Conservation (phyloP, 2,797 vertebrate species). For the Bryconaethiops microstoma region DNA sequence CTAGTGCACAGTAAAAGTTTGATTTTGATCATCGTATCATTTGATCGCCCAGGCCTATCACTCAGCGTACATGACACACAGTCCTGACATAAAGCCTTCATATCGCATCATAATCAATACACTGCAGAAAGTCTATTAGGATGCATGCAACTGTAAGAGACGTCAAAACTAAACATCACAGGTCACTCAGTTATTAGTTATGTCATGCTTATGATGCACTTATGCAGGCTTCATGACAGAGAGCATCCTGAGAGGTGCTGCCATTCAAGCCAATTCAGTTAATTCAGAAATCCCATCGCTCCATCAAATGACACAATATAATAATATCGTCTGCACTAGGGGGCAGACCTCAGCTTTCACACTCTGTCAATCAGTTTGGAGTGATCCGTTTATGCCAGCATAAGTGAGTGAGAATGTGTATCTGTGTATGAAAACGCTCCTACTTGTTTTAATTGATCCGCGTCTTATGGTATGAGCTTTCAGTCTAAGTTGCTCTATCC, state of each 20-base stretch:
- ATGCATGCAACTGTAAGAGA: conserved; percentile 24
- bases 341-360: conserved; percentile 82
- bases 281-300: conserved; percentile 1
- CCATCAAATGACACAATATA: conserved; percentile 12
- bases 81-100: conserved; percentile 29
- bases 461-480: conserved; percentile 99
- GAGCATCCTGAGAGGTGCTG: conserved; percentile 22
- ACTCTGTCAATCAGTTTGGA: conserved; percentile 72
- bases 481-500: conserved; percentile 99
- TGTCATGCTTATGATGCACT: conserved; percentile 23
- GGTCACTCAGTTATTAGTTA: conserved; percentile 33
- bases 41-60: conserved; percentile 4
- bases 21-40: neutral
- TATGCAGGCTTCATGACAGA: conserved; percentile 28
- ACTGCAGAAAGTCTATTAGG: neutral
- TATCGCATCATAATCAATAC: conserved; percentile 15
- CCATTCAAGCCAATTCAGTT: conserved; percentile 11
- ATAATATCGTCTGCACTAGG: conserved; percentile 62
- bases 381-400: conserved; percentile 54
- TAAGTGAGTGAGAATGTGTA: conserved; percentile 11
- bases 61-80: conserved; percentile 52
- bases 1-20: neutral
- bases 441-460: conserved; percentile 99
- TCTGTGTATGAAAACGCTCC: conserved; percentile 76
- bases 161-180: conserved; percentile 2